These are phyloP conservation scores for Elanus axillaris DNA, from an alignment of 2,113 vertebrate species.

Conservation along the genomic window DNA sequence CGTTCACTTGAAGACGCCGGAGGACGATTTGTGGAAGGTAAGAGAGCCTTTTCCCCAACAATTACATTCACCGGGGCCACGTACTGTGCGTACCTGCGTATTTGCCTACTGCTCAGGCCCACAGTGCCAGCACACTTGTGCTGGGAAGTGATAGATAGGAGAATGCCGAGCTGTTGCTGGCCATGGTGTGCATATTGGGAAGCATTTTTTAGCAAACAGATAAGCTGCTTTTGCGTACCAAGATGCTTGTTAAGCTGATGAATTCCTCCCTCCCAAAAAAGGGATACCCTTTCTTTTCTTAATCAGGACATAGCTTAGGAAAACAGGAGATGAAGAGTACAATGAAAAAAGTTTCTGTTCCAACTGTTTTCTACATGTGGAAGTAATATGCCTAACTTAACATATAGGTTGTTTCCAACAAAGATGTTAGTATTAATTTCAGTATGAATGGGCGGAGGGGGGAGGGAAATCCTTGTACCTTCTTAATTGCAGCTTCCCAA, in stretches of 20 bases:
- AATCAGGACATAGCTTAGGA: background rate
- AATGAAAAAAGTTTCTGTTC: background rate
- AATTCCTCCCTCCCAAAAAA: background rate
- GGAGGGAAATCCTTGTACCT: background rate
- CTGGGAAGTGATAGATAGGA: background rate
- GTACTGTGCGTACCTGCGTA: background rate
- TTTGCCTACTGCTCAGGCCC: background rate
- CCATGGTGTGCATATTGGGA: background rate
- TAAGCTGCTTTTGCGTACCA: background rate
- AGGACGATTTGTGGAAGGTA: constrained; percentile 52
- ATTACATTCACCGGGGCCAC: background rate
- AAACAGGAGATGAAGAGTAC: background rate
- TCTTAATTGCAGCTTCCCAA: background rate
- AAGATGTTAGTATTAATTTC: background rate
- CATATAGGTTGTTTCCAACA: background rate
- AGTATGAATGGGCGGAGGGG: background rate
- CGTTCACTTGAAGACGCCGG: background rate
- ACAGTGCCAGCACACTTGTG: background rate
- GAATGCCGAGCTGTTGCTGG: background rate
- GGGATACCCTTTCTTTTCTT: background rate
- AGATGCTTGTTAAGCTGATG: background rate
- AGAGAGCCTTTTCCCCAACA: background rate
- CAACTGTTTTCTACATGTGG: background rate
- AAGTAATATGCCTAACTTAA: background rate
- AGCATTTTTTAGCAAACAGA: background rate